Evolutionary conservation across 2,797 vertebrate species (phyloP), one percentile per base, ranked within the genome.

Genomic region (Sebastes matsubarae): DNA sequence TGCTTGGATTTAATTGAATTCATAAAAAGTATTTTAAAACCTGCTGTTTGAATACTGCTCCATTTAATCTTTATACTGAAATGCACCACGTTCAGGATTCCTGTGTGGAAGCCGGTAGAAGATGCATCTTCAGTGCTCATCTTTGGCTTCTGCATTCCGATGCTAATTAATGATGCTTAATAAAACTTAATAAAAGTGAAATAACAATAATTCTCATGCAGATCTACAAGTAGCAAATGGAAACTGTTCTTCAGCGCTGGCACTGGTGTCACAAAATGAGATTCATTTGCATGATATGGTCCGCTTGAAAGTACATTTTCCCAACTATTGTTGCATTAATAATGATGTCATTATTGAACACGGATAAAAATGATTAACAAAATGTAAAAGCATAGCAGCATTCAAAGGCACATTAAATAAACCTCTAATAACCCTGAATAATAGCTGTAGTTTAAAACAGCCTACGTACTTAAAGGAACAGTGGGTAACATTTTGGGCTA

Each of bases 361-460:
- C 14, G 24, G 36, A 38, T 58, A 36, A 25, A 11, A 11, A 20
- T 29, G 11, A 24, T 20, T 8, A 38, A 5, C 24, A 18, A 18
- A 68, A 24, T 52, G 4, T 30, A 3, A 46, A 72, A 69, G 6
- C 61, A 7, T 68, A 65, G 32, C 27, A 72, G 10, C 8, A 60
- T 38, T 69, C 2, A 55, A 36, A 57, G 38, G 42, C 22, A 54
- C 55, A n/a, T 67, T 20, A 30, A 20, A 74, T 76, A 82, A 80
- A 78, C 22, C 12, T 46, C 27, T 69, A 77, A 75, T 72, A 80
- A 80, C 69, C 22, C 6, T 52, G 2, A 72, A 38, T 25, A 9
- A 58, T 57, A 6, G 3, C 50, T 4, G 5, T 42, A 42, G 38
- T 65, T 25, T 52, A 22, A n/a, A 66, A 66, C 42, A n/a, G 5